These are phyloP conservation scores for Clarias magur DNA, from an alignment of 2,113 vertebrate species.

Conservation along the genomic window DNA sequence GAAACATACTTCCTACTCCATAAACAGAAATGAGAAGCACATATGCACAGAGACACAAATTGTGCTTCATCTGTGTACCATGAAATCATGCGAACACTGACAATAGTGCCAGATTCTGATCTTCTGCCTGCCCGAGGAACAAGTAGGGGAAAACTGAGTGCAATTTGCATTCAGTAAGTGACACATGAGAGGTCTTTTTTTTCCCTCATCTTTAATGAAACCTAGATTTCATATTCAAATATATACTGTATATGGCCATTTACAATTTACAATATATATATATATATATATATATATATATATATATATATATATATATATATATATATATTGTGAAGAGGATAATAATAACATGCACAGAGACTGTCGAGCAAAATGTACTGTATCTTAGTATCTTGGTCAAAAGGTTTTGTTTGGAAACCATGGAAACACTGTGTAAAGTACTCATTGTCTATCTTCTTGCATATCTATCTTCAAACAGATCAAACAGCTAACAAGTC, in stretches of 20 bases:
- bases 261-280: too few species aligned
- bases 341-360: neutral
- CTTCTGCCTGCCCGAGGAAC: neutral
- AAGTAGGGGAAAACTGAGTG: neutral
- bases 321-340: too few species aligned
- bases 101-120: neutral
- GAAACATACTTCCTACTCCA: slow-evolving; percentile 59
- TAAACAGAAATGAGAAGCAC: slow-evolving; percentile 53
- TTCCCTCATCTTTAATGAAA: neutral
- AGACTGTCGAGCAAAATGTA: neutral
- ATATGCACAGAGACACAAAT: neutral
- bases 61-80: neutral
- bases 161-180: neutral
- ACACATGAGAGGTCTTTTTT: neutral
- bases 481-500: neutral
- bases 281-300: too few species aligned
- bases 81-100: neutral
- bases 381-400: neutral
- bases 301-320: too few species aligned
- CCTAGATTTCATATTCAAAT: neutral
- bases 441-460: neutral
- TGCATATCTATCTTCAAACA: neutral
- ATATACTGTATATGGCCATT: too few species aligned
- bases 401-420: neutral
- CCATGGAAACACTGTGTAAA: neutral